Evolutionary conservation across 2,113 vertebrate genomes (phyloP), one percentile per base, ranked within the genome.

Genomic region (Pachyramphus minor): DNA sequence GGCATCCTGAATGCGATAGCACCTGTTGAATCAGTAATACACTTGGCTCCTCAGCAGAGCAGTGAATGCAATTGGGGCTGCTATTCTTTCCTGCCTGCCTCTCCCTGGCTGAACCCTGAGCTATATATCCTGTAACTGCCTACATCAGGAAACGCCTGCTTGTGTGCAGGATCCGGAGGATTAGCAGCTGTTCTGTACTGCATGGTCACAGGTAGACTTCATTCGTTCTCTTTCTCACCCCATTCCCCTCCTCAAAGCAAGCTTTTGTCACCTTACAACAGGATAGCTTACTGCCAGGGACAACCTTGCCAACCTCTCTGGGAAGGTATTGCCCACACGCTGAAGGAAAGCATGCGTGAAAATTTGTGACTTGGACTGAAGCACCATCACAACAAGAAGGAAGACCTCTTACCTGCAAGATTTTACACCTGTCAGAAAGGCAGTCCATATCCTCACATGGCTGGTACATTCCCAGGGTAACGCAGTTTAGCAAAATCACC

Each of bases 381-480:
- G 31, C 35, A 86, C 33, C 35, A 45, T 10, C 80, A 73, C 42
- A 16, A 58, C 6, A 42, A 74, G 47, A 72, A 52, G 6, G 25
- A 92, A 92, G 45, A 52, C 24, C 20, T 37, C 98, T 98, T 98
- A 99, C 99, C 99, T 99, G 99, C 50, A 99, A 98, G 91, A 99
- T 99, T 95, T 99, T 98, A 98, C 99, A 99, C 75, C 99, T 98
- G 68, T 99, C 98, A 1, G 99, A 99, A 68, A 99, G 98, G 97
- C 99, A 99, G 97, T 99, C 99, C 96, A 99, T 99, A 98, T 99
- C 99, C 83, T 99, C 99, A 31, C 99, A 99, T 0, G 99, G 99
- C 95, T 99, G 99, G 98, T 99, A 99, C 99, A 99, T 99, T 73
- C 99, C 99, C 92, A 99, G 97, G 11, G 99, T 99, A 86, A 99